Evolutionary conservation across 2,888 invertebrate genomes (phyloP), one percentile per base, ranked within the genome.

Genomic region (Xanthia icteritia): DNA sequence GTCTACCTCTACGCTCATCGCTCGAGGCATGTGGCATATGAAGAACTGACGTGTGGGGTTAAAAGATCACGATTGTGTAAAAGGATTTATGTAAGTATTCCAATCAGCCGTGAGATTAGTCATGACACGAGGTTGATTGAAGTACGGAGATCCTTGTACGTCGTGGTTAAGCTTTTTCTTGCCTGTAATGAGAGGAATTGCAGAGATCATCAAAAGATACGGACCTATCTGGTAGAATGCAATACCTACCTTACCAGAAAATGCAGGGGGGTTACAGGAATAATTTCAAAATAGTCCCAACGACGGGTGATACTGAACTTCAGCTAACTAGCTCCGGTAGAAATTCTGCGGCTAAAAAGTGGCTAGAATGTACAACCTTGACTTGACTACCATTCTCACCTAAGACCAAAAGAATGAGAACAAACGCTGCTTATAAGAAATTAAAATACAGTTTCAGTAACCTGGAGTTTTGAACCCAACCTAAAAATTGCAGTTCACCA

Each of bases 11-110:
- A 51, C 69, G 73, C 82, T 78, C 70, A 78, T 31, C 83, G 83
- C 83, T 85, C 69, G 68, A 63, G 83, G 83, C 83, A 73, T 65
- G 74, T 31, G 65, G 67, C 77, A 73, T 73, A 67, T 85, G 85
- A 82, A 83, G 83, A 82, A 66, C 51, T 82, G 83, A 84, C 86
- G 86, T 86, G 83, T 65, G 45, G 79, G 83, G 83, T 86, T 82
- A 78, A 81, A 78, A 86, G 83, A 20, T 84, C 83, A 86, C 39
- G 86, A 85, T 82, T 84, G 86, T 82, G 83, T 82, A 86, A 86
- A 82, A 86, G 83, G 79, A 82, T 84, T 82, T 84, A 75, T 78
- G 74, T 82, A 84, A 86, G 83, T 79, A 78, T 86, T 78, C 71
- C 83, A 86, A 84, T 84, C 83, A 84, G 63, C 66, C 54, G 60